Percentiles rank a stretch among this genome's conserved stretches.
These are phyloP conservation scores for Mechanitis messenoides DNA, from an alignment of 2,888 invertebrate species.

Conservation along the genomic window DNA sequence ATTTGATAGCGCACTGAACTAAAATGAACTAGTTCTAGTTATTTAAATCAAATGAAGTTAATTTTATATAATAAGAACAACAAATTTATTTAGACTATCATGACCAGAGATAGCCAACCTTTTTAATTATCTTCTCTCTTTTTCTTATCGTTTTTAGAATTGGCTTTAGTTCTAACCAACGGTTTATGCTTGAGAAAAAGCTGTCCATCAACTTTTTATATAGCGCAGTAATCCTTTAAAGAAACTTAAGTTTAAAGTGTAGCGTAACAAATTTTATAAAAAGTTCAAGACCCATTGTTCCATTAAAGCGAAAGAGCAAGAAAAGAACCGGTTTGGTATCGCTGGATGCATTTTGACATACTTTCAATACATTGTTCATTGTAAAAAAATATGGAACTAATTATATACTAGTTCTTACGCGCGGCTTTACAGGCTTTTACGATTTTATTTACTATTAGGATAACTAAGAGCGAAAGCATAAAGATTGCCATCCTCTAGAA, in stretches of 20 bases:
- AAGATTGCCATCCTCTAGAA: no score
- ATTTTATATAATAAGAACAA: not conserved
- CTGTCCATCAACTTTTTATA: slow-evolving; percentile 1
- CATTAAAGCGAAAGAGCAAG: slow-evolving; percentile 13
- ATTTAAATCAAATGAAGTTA: slow-evolving; percentile 5
- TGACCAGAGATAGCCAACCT: no score
- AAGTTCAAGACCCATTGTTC: slow-evolving; percentile 6
- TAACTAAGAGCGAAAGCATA: no score
- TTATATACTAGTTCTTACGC: no score
- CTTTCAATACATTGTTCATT: no score
- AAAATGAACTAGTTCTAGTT: slow-evolving; percentile 21
- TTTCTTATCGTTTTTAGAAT: not conserved
- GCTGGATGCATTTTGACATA: slow-evolving; percentile 14
- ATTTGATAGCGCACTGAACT: slow-evolving; percentile 33
- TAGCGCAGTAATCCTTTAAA: not conserved
- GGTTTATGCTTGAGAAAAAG: not conserved
- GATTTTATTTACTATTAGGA: no score
- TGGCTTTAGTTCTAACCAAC: not conserved
- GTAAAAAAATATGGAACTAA: no score
- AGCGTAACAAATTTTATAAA: not conserved
- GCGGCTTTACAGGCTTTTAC: no score
- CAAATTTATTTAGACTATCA: no score
- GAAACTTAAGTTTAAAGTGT: slow-evolving; percentile 4
- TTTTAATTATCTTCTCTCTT: no score
- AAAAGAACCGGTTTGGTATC: slow-evolving; percentile 21